A percentile compares a stretch with the other conserved stretches of the same genome.
phyloP scores from a whole-genome alignment of 2,888 invertebrate species.

The Phorcus lineatus region DNA sequence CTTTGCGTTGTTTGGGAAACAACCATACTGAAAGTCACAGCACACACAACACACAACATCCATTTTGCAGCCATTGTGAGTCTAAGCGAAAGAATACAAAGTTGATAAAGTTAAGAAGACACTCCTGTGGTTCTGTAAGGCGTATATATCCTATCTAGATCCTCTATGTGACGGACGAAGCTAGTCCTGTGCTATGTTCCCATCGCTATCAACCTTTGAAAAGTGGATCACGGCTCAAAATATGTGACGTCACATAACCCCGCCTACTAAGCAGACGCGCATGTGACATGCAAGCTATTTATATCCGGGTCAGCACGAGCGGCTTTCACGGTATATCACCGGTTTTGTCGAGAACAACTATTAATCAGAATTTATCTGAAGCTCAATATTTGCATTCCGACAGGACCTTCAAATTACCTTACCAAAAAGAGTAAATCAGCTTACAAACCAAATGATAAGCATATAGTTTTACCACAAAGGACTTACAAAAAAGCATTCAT shows the following conservation, averaged over 20 bases:
- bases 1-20: neutral
- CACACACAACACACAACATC: neutral
- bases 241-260: slow-evolving; percentile 1
- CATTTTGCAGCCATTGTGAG: neutral
- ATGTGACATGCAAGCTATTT: slow-evolving; percentile 1
- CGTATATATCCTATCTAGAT: neutral
- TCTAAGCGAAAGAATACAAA: neutral
- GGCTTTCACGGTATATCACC: neutral
- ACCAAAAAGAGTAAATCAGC: no score
- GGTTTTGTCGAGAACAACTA: no score
- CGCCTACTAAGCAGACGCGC: neutral
- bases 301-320: slow-evolving; percentile 15
- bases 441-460: no score
- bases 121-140: neutral
- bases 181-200: neutral
- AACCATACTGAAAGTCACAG: neutral
- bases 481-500: no score
- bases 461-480: no score
- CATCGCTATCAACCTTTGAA: neutral
- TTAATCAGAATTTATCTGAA: no score
- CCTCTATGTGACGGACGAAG: neutral
- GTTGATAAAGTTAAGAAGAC: neutral
- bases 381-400: no score
- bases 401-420: no score
- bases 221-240: neutral